Base-by-base conservation (phyloP, 2,797 vertebrate species). In the Scolopax rusticola region DNA sequence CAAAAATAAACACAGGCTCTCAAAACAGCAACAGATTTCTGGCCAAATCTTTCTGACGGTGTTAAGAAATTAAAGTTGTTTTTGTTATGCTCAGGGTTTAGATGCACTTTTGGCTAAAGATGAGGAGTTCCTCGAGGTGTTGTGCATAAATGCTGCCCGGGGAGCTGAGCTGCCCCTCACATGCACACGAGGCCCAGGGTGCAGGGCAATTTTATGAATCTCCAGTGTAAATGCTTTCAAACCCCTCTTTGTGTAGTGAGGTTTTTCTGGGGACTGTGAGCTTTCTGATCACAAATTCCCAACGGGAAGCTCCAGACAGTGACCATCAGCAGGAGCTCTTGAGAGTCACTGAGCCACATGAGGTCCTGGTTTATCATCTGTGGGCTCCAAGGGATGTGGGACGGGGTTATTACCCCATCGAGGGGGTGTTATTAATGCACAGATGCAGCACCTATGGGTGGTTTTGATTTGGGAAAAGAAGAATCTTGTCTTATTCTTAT, bases 1-100 rank as follows among this genome's bases (percentile, higher is more conserved):
- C 33, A 15, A 93, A 94, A 96, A 84, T 71, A 95, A 96, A 93
- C 81, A 95, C 16, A 87, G 59, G 53, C 50, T 83, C 65, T 89
- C 68, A 75, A 94, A 91, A 16, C 60, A 90, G 43, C 77, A 90
- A 88, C 33, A 33, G 65, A 75, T 59, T 90, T 88, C 77, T 84
- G 33, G 88, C 57, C 54, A 95, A 94, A 78, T 23, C 45, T 36
- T 36, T 36, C 36, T 84, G 81, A 82, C 4, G 41, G 56, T 24
- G 68, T 77, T 73, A 94, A 94, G 75, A 87, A 95, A 56, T 60
- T 77, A 18, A 89, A 45, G 20, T 53, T 96, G 84, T 73, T 96
- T 88, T 63, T 95, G 70, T 90, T 88, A 94, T 84, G 80, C 69
- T 88, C 65, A 51, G 85, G 69, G 56, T 75, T 87, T 85, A 95